Conservation (phyloP, 2,113 vertebrate species). For the Syngnathoides biaculeatus region DNA sequence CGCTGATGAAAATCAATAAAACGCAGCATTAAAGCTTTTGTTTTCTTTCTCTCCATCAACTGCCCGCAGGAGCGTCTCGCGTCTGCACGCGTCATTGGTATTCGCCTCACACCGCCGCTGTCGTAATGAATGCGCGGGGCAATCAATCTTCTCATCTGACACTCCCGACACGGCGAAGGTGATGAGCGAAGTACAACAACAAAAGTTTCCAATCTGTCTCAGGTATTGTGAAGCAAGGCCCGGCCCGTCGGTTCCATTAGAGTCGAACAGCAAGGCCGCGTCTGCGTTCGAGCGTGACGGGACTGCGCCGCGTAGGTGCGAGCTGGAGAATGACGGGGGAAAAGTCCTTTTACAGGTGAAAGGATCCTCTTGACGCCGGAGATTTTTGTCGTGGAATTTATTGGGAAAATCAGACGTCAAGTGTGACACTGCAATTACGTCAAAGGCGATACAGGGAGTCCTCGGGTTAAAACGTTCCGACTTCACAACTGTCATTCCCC, state of each 20-base stretch:
- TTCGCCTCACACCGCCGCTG: neutral
- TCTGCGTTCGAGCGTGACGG: neutral
- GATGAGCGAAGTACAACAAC: constrained; percentile 8
- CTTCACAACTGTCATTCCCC: too few relatives aligned
- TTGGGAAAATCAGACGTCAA: neutral
- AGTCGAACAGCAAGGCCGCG: neutral
- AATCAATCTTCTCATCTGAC: constrained; percentile 13
- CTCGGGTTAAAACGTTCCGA: too few relatives aligned
- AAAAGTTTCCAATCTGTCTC: constrained; percentile 1
- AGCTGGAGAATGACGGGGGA: neutral
- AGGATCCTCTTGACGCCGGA: neutral
- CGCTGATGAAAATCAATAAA: constrained; percentile 9
- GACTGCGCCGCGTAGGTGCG: neutral
- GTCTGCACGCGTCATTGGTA: neutral
- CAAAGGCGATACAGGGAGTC: too few relatives aligned
- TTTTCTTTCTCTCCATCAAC: neutral
- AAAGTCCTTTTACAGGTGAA: neutral
- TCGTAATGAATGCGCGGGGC: constrained; percentile 4
- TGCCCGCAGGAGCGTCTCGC: neutral
- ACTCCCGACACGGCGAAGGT: constrained; percentile 7
- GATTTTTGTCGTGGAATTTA: neutral
- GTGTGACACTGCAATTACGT: neutral
- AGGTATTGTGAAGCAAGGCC: neutral
- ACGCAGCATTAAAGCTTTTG: neutral
- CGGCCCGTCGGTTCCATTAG: neutral